phyloP scores from a whole-genome alignment of 2,797 vertebrate species.

The Enoplosus armatus region DNA sequence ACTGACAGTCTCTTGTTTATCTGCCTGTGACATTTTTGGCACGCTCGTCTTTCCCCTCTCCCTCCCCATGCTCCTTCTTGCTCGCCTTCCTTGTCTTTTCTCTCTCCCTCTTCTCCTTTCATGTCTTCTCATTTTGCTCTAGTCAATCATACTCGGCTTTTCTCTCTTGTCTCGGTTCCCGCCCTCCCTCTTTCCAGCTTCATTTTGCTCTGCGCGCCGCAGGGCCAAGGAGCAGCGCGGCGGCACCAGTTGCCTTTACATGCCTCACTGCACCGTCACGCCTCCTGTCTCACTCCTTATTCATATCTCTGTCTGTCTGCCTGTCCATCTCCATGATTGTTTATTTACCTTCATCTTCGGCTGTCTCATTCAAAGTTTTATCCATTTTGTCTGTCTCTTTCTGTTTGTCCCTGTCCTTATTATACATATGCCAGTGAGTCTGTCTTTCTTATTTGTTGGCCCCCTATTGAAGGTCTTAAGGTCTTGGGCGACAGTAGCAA shows the following conservation, averaged over 20 bases:
- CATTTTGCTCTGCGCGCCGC: constrained; percentile 50
- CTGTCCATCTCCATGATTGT: constrained; percentile 49
- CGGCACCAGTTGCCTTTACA: constrained; percentile 75
- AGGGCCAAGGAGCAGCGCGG: constrained; percentile 55
- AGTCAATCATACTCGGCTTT: constrained; percentile 59
- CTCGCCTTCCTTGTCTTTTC: constrained; percentile 20
- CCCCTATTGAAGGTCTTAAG: background rate
- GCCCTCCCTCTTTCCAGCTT: constrained; percentile 46
- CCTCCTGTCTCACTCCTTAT: constrained; percentile 63
- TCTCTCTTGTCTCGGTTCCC: constrained; percentile 31
- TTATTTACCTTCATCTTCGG: constrained; percentile 42
- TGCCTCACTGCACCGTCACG: constrained; percentile 68
- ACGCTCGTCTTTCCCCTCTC: background rate
- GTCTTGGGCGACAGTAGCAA: background rate
- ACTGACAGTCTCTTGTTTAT: constrained; percentile 59
- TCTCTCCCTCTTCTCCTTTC: constrained; percentile 46
- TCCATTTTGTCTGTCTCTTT: constrained; percentile 15
- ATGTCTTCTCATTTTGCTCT: constrained; percentile 59
- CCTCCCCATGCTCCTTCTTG: background rate
- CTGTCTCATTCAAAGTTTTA: constrained; percentile 33
- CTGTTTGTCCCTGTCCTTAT: background rate
- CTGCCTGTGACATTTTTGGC: constrained; percentile 46
- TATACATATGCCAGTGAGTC: background rate
- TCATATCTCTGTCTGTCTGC: constrained; percentile 64
- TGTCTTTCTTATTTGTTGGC: background rate